Evolutionary conservation across 1,140 invertebrate genomes (phyloP).

Genomic region (Cydia amplana): DNA sequence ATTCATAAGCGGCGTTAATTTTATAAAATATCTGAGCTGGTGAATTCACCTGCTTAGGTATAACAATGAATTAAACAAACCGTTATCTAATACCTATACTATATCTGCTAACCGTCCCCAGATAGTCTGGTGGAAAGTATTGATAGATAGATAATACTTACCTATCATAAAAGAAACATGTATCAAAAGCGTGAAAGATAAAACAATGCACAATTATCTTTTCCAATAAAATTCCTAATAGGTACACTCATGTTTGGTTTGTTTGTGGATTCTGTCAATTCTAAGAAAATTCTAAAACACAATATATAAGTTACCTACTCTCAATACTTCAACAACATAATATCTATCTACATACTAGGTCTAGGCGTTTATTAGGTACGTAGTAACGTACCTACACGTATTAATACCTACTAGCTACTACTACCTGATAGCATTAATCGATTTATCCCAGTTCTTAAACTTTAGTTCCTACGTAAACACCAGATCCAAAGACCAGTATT

Average conservation of each 20-base stretch:
- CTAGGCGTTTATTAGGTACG: no score
- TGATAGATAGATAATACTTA: not conserved
- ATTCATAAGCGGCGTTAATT: no score
- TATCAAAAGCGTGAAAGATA: not conserved
- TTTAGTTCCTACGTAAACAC: not conserved
- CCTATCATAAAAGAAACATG: not conserved
- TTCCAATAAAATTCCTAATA: no score
- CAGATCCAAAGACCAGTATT: not conserved
- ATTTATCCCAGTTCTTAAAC: not conserved
- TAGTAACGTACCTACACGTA: no score
- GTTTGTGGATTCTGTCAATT: not conserved
- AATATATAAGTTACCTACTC: not conserved
- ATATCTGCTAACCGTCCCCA: not conserved
- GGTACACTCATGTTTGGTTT: not conserved
- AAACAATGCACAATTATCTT: not conserved
- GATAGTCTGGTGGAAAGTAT: conserved; percentile 6
- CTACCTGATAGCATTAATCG: not conserved
- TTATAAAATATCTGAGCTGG: not conserved
- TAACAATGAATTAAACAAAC: not conserved
- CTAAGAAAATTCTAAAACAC: not conserved
- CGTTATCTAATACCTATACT: not conserved
- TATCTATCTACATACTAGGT: not conserved
- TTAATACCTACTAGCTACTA: no score
- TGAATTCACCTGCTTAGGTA: not conserved
- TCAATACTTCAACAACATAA: no score